Conservation (phyloP, 2,888 invertebrate species). For the Alentia gelatinosa region DNA sequence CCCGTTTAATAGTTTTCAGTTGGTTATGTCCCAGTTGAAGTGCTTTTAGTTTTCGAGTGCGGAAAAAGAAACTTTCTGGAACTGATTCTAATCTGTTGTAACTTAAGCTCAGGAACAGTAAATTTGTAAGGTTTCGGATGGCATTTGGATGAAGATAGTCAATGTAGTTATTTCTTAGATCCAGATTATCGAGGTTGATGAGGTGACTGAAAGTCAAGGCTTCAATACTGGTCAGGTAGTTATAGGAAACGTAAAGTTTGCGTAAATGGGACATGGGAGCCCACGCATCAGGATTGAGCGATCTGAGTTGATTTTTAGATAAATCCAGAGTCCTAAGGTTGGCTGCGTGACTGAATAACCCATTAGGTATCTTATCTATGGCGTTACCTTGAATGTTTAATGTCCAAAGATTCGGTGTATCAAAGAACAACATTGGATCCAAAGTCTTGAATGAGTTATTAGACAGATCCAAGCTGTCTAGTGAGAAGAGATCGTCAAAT, state of each 20-base stretch:
- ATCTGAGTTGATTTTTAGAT: background rate
- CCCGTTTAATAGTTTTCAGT: background rate
- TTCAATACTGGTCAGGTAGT: background rate
- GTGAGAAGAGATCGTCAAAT: background rate
- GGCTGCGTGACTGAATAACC: background rate
- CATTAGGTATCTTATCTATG: conserved; percentile 9
- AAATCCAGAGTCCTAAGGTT: conserved; percentile 7
- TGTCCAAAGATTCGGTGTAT: conserved; percentile 11
- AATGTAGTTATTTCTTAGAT: background rate
- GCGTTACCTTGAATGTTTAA: conserved; percentile 14
- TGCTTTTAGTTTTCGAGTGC: background rate
- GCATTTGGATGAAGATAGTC: background rate
- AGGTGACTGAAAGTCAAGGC: background rate
- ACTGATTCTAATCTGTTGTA: background rate
- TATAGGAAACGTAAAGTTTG: background rate
- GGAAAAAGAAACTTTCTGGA: background rate
- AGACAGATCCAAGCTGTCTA: conserved; percentile 8
- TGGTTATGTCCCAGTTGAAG: background rate
- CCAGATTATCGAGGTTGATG: background rate
- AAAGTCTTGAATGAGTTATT: conserved; percentile 21
- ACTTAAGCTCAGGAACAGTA: background rate
- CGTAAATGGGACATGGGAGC: conserved; percentile 29
- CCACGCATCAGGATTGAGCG: conserved; percentile 7
- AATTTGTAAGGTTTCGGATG: background rate
- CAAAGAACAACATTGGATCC: background rate